Evolutionary conservation across 2,113 vertebrate species (phyloP), one percentile per base, ranked within the genome.

Genomic region (Tetraodon nigroviridis): DNA sequence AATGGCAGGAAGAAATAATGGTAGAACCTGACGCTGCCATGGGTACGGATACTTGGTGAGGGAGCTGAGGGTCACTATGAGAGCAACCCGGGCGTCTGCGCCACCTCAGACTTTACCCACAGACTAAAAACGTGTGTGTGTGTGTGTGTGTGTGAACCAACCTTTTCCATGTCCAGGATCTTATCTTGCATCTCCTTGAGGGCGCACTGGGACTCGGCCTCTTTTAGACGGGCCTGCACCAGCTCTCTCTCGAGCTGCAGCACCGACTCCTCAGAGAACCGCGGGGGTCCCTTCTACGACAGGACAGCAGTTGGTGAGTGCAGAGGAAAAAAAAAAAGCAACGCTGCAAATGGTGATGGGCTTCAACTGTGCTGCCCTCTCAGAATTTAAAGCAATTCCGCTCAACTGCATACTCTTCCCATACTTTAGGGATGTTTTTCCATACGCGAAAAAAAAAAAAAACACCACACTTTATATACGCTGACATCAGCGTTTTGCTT

Each of bases 111-210:
- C 8, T 37, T n/a, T n/a, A n/a, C n/a, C n/a, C n/a, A n/a, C n/a
- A 37, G 32, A 11, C 8, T 37, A 37, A 46, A 46, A 16, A 11
- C n/a, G 44, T 46, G 44, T 17, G 44, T 46, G 44, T 5, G 44
- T 46, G 44, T 46, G 44, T 46, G 44, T 46, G 44, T 17, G 44
- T 46, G 44, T 5, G 44, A n/a, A 51, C 45, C 5, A 76, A 96
- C 96, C 93, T 96, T 94, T 84, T 98, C 96, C 60, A 99, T 94
- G 37, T 97, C 94, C 61, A 99, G 88, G 79, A 99, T 89, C 87
- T 99, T 99, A 89, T 99, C 96, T 75, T 99, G 97, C 96, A 99
- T 99, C 80, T 99, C 97, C 81, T 95, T 98, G 62, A 99, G 88
- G 0, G 96, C 96, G 79, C 95, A 98, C 67, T 94, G 95, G 61